Base-by-base conservation (phyloP, 2,113 vertebrate genomes). In the Axis porcinus region DNA sequence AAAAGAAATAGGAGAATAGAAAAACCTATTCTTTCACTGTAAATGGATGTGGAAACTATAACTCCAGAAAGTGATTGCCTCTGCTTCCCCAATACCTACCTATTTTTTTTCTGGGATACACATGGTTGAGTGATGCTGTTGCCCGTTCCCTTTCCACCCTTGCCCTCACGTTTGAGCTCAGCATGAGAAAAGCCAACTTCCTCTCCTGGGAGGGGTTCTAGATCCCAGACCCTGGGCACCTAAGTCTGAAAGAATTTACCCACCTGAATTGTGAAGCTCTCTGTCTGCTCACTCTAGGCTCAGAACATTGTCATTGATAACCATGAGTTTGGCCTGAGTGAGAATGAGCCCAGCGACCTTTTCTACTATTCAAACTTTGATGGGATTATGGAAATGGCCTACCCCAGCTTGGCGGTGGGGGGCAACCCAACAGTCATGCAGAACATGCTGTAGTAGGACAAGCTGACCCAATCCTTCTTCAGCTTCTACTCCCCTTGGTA, bases 241-340 rank as follows among this genome's bases (percentile, higher is more conserved):
- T 55, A n/a, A 21, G 3, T 74, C 52, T 64, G n/a, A 78, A 78
- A 70, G 62, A 28, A 13, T 86, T 54, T 70, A 45, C 36, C 25
- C 36, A 10, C 19, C 28, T 40, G 23, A 85, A 6, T 25, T n/a
- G 30, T 30, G 28, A 92, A 28, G 47, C 50, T 0, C 1, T 3
- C 0, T 36, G 57, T 57, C 30, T 1, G 94, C 86, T 33, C 36
- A 45, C 47, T 64, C 54, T 96, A 99, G 99, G 96, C 99, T 92
- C 98, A 98, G 89, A 98, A 98, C 89, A 98, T 99, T 30, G 6
- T 33, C 0, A 90, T 99, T 86, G 50, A 30, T 0, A 97, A 99
- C 25, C 99, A 99, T 98, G 98, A 99, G 91, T 99, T 99, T 1
- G 99, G 99, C 79, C 67, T 99, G 67, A 99, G 99, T 64, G 8